These are phyloP conservation scores for Notodonta ziczac DNA, from an alignment of 2,888 invertebrate species.

Conservation along the genomic window DNA sequence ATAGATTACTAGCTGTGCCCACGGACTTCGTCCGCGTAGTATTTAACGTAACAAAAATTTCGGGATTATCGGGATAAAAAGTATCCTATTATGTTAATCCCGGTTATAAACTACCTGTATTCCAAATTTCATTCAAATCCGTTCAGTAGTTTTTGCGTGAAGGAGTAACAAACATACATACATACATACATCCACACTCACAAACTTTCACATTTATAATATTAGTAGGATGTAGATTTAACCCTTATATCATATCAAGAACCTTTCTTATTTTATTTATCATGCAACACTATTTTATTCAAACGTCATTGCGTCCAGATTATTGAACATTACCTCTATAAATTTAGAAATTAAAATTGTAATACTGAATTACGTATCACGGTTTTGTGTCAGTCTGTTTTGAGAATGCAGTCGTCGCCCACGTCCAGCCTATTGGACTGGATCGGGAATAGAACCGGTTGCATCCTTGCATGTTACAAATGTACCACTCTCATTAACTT, in stretches of 20 bases:
- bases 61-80: too few relatives aligned
- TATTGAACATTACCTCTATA: neutral
- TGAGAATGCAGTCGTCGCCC: conserved; percentile 67
- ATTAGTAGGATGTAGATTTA: conserved; percentile 4
- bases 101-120: too few relatives aligned
- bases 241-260: conserved; percentile 21
- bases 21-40: too few relatives aligned
- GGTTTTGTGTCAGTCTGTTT: conserved; percentile 39
- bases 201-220: too few relatives aligned
- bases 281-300: neutral
- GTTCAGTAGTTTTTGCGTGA: too few relatives aligned
- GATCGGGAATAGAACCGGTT: conserved; percentile 64
- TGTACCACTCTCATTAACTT: neutral
- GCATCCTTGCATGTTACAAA: conserved; percentile 19
- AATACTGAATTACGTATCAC: neutral
- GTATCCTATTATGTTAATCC: too few relatives aligned
- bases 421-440: conserved; percentile 37
- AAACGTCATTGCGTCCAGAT: neutral
- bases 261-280: conserved; percentile 41
- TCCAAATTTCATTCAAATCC: too few relatives aligned
- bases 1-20: too few relatives aligned
- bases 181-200: too few relatives aligned
- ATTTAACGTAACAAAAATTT: too few relatives aligned
- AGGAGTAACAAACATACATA: too few relatives aligned
- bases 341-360: neutral